Evolutionary conservation across 1,140 invertebrate genomes (phyloP).

Genomic region (Zaprionus inermis): DNA sequence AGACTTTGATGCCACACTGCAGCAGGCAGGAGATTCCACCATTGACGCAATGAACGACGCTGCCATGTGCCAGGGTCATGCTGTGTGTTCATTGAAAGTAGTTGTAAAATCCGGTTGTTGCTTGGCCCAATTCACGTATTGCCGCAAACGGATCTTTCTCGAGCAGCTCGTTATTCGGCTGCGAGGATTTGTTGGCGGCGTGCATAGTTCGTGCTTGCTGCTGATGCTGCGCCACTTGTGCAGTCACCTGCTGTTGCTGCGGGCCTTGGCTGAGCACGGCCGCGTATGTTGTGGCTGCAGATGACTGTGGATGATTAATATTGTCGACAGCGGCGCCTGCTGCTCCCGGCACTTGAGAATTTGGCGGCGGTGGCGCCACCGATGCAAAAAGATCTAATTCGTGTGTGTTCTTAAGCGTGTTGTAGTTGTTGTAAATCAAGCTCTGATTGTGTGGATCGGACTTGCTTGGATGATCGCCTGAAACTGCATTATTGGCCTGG

Average conservation of each 20-base stretch:
- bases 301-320: constrained; percentile 57
- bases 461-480: constrained; percentile 59
- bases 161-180: constrained; percentile 50
- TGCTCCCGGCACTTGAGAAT: constrained; percentile 22
- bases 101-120: constrained; percentile 83
- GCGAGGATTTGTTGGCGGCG: constrained; percentile 48
- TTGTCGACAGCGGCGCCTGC: constrained; percentile 19
- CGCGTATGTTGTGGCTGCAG: constrained; percentile 82
- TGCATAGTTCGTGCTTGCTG: constrained; percentile 39
- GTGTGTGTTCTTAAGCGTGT: constrained; percentile 53
- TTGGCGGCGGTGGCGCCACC: constrained; percentile 28
- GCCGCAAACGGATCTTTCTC: constrained; percentile 84
- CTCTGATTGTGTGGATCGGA: constrained; percentile 59
- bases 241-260: constrained; percentile 39
- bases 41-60: constrained; percentile 2
- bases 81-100: constrained; percentile 78
- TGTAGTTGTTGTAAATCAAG: constrained; percentile 76
- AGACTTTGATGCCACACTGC: constrained; percentile 61
- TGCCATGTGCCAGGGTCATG: not conserved
- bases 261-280: constrained; percentile 84
- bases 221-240: constrained; percentile 17
- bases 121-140: constrained; percentile 82
- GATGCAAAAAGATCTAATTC: constrained; percentile 73
- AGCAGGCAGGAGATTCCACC: constrained; percentile 36
- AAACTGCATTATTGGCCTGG: constrained; percentile 67